Base-by-base conservation (phyloP, 2,797 vertebrate species). In the Avahi laniger region DNA sequence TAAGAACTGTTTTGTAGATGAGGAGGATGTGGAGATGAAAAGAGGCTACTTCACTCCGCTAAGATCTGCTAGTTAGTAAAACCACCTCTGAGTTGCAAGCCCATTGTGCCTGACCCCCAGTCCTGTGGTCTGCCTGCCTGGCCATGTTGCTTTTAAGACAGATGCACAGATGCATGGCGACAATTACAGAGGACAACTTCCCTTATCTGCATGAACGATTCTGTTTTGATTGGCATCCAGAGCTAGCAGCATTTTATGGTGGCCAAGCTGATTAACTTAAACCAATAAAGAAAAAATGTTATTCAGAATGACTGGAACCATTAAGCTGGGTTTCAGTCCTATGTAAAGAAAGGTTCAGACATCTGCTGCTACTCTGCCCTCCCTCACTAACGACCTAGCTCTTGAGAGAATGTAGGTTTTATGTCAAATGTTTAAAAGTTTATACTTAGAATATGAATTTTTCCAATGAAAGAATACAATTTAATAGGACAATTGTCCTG, bases 221-320 rank as follows among this genome's bases (percentile, higher is more conserved):
- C 70, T 80, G 46, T 85, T 89, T 79, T 86, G 94, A 87, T 59
- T 86, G 91, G 69, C 2, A 0, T 82, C 43, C 11, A 54, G 52
- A 75, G 22, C 59, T 94, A 52, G 48, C 43, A 50, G 50, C 15
- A 10, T 89, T 89, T 96, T 72, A 91, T 67, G 33, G 69, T 69
- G 52, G 43, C 11, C 46, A 73, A 48, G 76, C 24, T 93, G 69
- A 93, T 94, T 63, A 92, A 78, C 43, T 91, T 89, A 81, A 95
- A 61, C 87, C 65, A 59, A 83, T 83, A 89, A 87, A 95, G 72
- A 88, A 91, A 93, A 91, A 43, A 22, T 76, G 17, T 83, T 86
- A 65, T 72, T 91, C 1, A 1, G 43, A 89, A 61, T 14, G 65
- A 94, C 15, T 26, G 57, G 59, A 43, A 35, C 22, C 22, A 7